Evolutionary conservation across 2,113 vertebrate genomes (phyloP), one percentile per base, ranked within the genome.

Genomic region (Atrichornis clamosus): DNA sequence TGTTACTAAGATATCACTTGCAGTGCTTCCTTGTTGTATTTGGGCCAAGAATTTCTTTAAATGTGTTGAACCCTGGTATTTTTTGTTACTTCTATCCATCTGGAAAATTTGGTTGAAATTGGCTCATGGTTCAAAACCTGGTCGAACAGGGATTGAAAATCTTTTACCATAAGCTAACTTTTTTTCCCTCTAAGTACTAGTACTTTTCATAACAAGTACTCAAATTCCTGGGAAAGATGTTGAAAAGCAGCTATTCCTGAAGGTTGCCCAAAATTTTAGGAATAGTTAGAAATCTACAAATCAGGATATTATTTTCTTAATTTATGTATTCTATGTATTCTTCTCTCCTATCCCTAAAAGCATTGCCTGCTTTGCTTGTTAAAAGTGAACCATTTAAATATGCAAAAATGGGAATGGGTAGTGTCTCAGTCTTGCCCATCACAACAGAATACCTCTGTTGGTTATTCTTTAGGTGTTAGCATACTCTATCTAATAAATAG

Each of bases 401-500:
- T 15, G 10, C 1, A 68, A 79, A 72, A 41, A 10, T 46, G 15
- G 11, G 44, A 86, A 72, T 39, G 8, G 9, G 5, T 60, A 52
- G 49, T 75, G 27, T 82, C 27, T 72, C 19, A 52, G 35, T n/a
- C 44, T 93, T 88, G 20, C 63, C 46, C 84, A 50, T 83, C 63
- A 73, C 37, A 90, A 86, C 0, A 3, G 37, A 80, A 62, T 49
- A 58, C 26, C 8, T 65, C 23, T 77, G 27, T 77, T 46, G 12
- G 11, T 90, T 92, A 37, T 59, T 90, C 63, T 80, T 72, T 67
- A 72, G n/a, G 42, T 93, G 50, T 84, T 88, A 86, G 62, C 26
- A 19, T 58, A 80, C 39, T 22, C 19, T 53, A 81, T 80, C 50
- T 93, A 92, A 93, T 88, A 94, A 94, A 92, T 67, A 89, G 81